A percentile compares a stretch with the other conserved stretches of the same genome.
Evolutionary conservation across 2,113 vertebrate species (phyloP).

Genomic region (Cricetomys ansorgei): DNA sequence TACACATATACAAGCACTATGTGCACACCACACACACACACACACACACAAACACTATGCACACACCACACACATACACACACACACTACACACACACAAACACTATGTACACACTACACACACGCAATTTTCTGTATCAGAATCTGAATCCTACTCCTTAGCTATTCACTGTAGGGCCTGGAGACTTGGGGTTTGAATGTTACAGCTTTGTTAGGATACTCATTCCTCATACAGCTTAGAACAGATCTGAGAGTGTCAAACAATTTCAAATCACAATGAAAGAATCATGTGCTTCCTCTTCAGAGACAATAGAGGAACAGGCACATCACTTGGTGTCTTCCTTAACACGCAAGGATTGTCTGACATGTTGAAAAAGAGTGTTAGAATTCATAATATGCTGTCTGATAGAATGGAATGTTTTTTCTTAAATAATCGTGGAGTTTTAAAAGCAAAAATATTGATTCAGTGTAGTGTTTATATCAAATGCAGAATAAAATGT

Average conservation of each 20-base stretch:
- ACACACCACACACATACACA: background rate
- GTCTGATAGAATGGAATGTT: background rate
- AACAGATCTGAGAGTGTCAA: background rate
- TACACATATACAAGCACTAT: too few species aligned
- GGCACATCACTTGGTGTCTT: background rate
- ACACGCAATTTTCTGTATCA: background rate
- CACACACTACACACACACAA: too few species aligned
- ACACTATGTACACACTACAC: background rate
- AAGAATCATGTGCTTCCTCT: background rate
- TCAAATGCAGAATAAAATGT: background rate
- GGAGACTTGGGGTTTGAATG: background rate
- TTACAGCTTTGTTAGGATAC: background rate
- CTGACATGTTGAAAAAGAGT: background rate
- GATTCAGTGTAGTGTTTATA: background rate
- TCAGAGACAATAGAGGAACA: background rate
- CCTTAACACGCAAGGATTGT: background rate
- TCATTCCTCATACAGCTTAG: background rate
- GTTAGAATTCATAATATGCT: background rate
- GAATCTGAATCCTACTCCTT: background rate
- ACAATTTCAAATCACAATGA: slow-evolving; percentile 16
- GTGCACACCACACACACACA: background rate
- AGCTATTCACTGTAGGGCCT: background rate
- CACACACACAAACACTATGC: background rate
- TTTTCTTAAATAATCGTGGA: background rate
- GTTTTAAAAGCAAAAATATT: slow-evolving; percentile 25